These are phyloP conservation scores for Falco novaeseelandiae DNA, from an alignment of 2,797 vertebrate genomes.

Conservation along the genomic window DNA sequence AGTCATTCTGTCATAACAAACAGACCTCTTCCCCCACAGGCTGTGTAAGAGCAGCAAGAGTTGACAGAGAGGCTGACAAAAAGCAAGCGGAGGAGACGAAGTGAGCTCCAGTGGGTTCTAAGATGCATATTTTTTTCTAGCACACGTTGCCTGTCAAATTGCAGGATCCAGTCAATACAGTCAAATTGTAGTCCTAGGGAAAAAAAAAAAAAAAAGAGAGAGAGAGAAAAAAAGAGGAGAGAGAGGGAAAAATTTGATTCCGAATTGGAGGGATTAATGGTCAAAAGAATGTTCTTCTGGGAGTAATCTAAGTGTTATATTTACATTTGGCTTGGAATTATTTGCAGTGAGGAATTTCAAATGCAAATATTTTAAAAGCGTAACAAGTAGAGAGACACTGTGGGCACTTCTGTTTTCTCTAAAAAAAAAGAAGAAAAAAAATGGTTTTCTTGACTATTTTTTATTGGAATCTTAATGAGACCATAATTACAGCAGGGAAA, in stretches of 20 bases:
- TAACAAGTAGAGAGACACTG: slow-evolving; percentile 77
- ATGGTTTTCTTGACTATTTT: slow-evolving; percentile 68
- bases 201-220: background rate
- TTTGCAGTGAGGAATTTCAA: slow-evolving; percentile 82
- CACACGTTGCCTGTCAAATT: background rate
- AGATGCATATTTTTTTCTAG: background rate
- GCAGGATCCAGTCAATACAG: slow-evolving; percentile 58
- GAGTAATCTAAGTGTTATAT: slow-evolving; percentile 83
- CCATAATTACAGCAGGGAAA: slow-evolving; percentile 74
- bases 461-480: slow-evolving; percentile 80
- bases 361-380: slow-evolving; percentile 83
- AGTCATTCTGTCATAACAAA: background rate
- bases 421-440: slow-evolving; percentile 43
- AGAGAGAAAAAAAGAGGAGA: background rate
- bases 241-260: slow-evolving; percentile 65
- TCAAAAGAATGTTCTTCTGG: slow-evolving; percentile 78
- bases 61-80: slow-evolving; percentile 16
- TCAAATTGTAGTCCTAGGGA: slow-evolving; percentile 67
- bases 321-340: slow-evolving; percentile 83
- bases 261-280: slow-evolving; percentile 78
- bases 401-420: slow-evolving; percentile 78
- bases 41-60: background rate
- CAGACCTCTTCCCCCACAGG: background rate
- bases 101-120: background rate
- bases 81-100: background rate